These are phyloP conservation scores for Pseudorasbora parva DNA, from an alignment of 2,113 vertebrate species.

Conservation along the genomic window DNA sequence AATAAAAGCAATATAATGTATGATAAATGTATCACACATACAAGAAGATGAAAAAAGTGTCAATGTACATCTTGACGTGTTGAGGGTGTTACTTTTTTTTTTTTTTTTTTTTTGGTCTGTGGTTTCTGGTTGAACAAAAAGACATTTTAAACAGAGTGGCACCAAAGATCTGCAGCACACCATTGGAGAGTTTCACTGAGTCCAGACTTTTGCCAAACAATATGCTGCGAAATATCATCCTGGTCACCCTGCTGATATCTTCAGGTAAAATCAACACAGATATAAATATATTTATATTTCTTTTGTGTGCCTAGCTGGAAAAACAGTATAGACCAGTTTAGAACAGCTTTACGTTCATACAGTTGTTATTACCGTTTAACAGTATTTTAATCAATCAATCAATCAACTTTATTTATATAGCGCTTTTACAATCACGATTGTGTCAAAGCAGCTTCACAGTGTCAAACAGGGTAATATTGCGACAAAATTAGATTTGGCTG, in stretches of 20 bases:
- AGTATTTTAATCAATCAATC: no score
- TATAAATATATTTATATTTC: not conserved
- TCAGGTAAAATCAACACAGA: conserved; percentile 11
- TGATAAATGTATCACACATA: not conserved
- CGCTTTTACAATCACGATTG: no score
- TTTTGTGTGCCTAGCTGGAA: not conserved
- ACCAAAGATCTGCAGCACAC: not conserved
- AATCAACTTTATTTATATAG: no score
- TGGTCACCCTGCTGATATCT: conserved; percentile 3
- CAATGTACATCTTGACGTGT: not conserved
- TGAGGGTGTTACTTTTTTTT: not conserved
- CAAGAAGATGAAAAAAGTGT: not conserved
- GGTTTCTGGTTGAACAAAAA: not conserved
- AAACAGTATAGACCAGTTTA: not conserved
- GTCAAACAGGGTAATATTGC: no score
- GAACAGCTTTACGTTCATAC: not conserved
- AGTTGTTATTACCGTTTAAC: not conserved
- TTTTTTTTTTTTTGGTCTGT: no score
- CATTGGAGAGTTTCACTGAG: not conserved
- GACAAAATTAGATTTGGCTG: no score
- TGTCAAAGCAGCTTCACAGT: no score
- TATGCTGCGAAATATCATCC: not conserved
- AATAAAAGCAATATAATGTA: not conserved
- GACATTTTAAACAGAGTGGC: not conserved
- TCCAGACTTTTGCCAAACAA: not conserved